Evolutionary conservation across 2,797 vertebrate genomes (phyloP).

Genomic region (Emydoidea blandingii): DNA sequence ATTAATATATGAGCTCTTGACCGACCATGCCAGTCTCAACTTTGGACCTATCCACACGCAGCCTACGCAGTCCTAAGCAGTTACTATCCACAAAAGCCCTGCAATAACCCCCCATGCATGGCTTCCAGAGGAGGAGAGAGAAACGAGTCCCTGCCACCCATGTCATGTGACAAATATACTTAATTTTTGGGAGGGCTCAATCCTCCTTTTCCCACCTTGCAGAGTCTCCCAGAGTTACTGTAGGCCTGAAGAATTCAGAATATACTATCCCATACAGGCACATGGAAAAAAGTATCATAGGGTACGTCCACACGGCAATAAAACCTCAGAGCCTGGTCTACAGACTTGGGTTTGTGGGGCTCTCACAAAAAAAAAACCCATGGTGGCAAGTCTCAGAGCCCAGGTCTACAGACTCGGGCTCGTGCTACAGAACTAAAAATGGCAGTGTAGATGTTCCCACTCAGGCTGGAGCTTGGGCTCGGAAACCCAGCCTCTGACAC

Average conservation of each 20-base stretch:
- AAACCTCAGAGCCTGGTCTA: neutral
- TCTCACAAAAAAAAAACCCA: neutral
- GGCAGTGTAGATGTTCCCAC: neutral
- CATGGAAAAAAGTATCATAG: neutral
- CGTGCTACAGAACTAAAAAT: neutral
- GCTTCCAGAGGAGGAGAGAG: neutral
- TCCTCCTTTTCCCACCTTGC: neutral
- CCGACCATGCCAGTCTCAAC: neutral
- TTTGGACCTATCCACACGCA: neutral
- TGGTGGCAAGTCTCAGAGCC: neutral
- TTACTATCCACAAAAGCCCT: neutral
- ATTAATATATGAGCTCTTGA: neutral
- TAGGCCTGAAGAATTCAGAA: neutral
- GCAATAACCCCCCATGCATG: neutral
- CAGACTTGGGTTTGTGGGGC: neutral
- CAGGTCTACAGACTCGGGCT: neutral
- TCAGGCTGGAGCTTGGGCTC: neutral
- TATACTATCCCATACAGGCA: neutral
- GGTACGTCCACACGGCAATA: neutral
- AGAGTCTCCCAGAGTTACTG: neutral
- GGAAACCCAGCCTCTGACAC: neutral
- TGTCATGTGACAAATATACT: neutral
- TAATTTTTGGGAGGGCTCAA: neutral
- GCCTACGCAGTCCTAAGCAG: neutral
- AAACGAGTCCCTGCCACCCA: neutral